These are phyloP conservation scores for Phyllotreta cruciferae DNA, from an alignment of 2,888 invertebrate genomes.

Conservation along the genomic window DNA sequence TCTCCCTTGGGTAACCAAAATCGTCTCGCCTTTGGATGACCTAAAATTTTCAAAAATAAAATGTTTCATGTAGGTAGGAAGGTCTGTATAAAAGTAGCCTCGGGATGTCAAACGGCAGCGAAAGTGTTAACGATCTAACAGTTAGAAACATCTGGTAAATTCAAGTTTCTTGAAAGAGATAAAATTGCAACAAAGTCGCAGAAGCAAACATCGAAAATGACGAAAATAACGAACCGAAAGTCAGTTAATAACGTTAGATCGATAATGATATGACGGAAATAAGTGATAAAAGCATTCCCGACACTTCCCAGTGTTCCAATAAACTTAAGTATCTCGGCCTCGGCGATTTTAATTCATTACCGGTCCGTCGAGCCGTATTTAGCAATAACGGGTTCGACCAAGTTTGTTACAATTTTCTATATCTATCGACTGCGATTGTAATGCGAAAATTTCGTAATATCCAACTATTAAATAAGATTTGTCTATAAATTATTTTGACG, in stretches of 20 bases:
- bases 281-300: slow-evolving; percentile 20
- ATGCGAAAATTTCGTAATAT: slow-evolving; percentile 37
- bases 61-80: too few species aligned
- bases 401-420: slow-evolving; percentile 32
- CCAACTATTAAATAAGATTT: slow-evolving; percentile 19
- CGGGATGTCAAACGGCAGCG: too few species aligned
- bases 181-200: slow-evolving; percentile 13
- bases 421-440: slow-evolving; percentile 7
- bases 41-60: slow-evolving; percentile 59
- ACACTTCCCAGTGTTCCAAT: slow-evolving; percentile 27
- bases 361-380: slow-evolving; percentile 30
- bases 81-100: too few species aligned
- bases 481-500: slow-evolving; percentile 31
- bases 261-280: slow-evolving; percentile 21
- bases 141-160: too few species aligned
- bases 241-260: slow-evolving; percentile 3
- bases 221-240: not conserved
- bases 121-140: too few species aligned
- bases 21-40: slow-evolving; percentile 90
- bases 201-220: slow-evolving; percentile 7
- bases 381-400: slow-evolving; percentile 28
- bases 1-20: slow-evolving; percentile 85
- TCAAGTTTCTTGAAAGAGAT: not conserved
- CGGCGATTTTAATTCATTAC: slow-evolving; percentile 26
- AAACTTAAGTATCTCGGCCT: slow-evolving; percentile 25